Evolutionary conservation across 2,797 vertebrate species (phyloP).

Genomic region (Malacoraja senta): DNA sequence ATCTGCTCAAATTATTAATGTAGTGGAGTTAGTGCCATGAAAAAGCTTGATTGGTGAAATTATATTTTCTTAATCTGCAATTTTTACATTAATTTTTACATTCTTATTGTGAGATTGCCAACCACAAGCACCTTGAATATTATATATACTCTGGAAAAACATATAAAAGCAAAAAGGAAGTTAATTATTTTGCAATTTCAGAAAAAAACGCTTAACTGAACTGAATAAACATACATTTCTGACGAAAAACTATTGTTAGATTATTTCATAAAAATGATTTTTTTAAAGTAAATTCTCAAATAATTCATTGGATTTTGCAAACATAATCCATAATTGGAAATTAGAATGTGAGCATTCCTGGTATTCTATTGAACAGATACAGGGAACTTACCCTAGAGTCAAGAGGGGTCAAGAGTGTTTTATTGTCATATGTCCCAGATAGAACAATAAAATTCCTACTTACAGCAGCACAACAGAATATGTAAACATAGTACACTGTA

Average conservation of each 20-base stretch:
- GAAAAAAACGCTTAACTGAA: no score
- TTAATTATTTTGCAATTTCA: constrained; percentile 22
- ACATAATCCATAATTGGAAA: not conserved
- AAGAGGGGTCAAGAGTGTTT: no score
- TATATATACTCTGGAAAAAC: not conserved
- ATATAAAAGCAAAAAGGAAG: constrained; percentile 1
- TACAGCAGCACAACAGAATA: no score
- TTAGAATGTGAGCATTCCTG: not conserved
- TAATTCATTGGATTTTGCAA: not conserved
- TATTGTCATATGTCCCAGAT: no score
- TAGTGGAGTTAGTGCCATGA: not conserved
- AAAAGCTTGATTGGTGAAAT: not conserved
- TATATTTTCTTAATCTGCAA: not conserved
- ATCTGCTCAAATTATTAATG: not conserved
- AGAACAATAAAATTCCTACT: no score
- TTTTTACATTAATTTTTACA: constrained; percentile 3
- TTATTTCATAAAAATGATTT: not conserved
- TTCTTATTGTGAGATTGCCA: not conserved
- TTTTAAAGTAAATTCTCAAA: not conserved
- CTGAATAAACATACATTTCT: not conserved
- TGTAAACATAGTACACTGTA: no score
- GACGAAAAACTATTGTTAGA: not conserved
- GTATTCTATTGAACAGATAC: not conserved
- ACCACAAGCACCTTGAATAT: not conserved
- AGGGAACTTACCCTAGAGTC: no score